phyloP scores from a whole-genome alignment of 2,113 vertebrate genomes.

The Cyanistes caeruleus region DNA sequence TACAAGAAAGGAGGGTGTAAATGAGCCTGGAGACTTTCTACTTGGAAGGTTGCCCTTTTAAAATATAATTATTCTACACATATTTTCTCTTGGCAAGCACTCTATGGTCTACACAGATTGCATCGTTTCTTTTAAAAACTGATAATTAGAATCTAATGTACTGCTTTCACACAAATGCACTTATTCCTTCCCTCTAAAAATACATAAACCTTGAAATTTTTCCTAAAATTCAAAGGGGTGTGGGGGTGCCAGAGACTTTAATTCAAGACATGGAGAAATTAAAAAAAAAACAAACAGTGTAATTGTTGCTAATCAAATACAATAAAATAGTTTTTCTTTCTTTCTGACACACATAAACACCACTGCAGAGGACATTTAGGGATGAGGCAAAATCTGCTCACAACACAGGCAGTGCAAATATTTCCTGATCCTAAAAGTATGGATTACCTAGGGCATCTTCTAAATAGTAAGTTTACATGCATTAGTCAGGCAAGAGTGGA shows the following conservation, averaged over 20 bases:
- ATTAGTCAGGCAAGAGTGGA: not conserved
- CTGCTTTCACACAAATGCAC: not conserved
- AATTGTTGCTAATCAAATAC: not conserved
- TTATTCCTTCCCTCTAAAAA: not conserved
- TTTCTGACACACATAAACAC: not conserved
- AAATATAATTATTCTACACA: not conserved
- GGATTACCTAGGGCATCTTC: not conserved
- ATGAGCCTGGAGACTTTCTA: not conserved
- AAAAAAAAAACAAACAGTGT: not conserved
- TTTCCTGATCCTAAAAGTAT: not conserved
- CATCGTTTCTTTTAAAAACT: not conserved
- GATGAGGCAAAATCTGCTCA: not conserved
- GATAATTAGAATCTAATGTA: not conserved
- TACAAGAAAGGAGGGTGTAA: not conserved
- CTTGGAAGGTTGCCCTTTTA: not conserved
- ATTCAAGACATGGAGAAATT: not conserved
- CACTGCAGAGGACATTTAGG: not conserved
- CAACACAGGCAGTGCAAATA: not conserved
- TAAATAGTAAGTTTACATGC: not conserved
- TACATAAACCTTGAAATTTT: not conserved
- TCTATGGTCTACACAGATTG: not conserved
- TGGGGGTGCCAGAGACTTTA: not conserved
- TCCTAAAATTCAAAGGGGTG: not conserved
- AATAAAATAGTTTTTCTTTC: not conserved
- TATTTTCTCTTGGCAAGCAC: not conserved